phyloP scores from a whole-genome alignment of 2,797 vertebrate genomes.

The Xenopus petersii region DNA sequence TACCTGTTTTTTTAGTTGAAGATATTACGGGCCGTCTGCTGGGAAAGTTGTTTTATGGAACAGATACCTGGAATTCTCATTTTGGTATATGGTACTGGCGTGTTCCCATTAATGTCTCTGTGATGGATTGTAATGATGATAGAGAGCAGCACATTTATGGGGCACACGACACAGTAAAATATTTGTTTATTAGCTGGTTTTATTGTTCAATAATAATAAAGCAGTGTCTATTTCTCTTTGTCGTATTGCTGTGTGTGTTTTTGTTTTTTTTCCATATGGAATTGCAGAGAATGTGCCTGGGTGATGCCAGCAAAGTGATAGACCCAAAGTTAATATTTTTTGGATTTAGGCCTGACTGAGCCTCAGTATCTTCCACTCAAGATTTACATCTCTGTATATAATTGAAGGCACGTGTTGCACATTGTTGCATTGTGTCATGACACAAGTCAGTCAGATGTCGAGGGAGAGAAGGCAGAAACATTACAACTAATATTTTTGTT shows the following conservation, averaged over 20 bases:
- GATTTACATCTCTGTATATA: not conserved
- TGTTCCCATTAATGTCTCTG: not conserved
- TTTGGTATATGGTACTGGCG: too few species aligned
- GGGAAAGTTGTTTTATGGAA: too few species aligned
- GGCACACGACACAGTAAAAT: not conserved
- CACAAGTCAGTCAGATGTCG: too few species aligned
- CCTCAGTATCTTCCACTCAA: not conserved
- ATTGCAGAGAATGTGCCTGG: not conserved
- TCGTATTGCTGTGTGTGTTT: not conserved
- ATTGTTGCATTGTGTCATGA: too few species aligned
- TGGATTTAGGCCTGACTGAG: constrained; percentile 13
- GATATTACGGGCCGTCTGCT: too few species aligned
- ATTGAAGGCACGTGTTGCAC: not conserved
- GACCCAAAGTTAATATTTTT: constrained; percentile 9
- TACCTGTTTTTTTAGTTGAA: too few species aligned
- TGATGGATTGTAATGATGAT: not conserved
- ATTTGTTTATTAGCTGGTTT: constrained; percentile 7
- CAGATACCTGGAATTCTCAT: too few species aligned
- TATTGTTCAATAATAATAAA: not conserved
- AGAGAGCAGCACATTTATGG: not conserved
- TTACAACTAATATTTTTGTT: too few species aligned
- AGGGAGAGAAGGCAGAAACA: too few species aligned
- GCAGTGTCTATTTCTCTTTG: not conserved
- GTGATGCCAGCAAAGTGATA: not conserved
- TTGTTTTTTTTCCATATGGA: too few species aligned